Conservation (phyloP, 2,797 vertebrate species). For the Acanthornis magna region DNA sequence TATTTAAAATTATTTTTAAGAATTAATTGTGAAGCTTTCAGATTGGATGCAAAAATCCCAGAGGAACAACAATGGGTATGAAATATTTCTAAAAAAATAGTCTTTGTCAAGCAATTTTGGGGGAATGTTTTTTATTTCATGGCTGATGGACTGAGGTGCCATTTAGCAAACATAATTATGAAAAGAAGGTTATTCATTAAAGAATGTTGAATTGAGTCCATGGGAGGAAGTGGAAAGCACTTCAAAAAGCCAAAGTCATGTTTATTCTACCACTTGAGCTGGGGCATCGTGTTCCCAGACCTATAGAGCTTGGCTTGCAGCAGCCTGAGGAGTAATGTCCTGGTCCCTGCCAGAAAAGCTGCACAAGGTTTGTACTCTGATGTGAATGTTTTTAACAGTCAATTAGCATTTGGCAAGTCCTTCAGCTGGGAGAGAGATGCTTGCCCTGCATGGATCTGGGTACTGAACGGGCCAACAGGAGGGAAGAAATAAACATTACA, state of each 20-base stretch:
- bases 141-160: not conserved
- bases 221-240: not conserved
- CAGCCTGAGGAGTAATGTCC: not conserved
- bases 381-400: slow-evolving; percentile 58
- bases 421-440: not conserved
- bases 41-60: not conserved
- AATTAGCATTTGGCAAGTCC: slow-evolving; percentile 62
- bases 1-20: not conserved
- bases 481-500: slow-evolving; percentile 22
- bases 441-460: not conserved
- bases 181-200: not conserved
- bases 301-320: slow-evolving; percentile 8
- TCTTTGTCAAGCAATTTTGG: not conserved
- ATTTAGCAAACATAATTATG: not conserved
- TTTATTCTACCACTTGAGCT: slow-evolving; percentile 28
- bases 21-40: not conserved
- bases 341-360: slow-evolving; percentile 25
- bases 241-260: not conserved
- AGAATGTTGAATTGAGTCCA: not conserved
- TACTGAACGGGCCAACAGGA: not conserved
- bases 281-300: slow-evolving; percentile 8
- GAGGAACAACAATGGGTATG: not conserved
- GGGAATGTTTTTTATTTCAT: not conserved
- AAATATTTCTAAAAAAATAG: not conserved
- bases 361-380: slow-evolving; percentile 28